These are phyloP conservation scores for Centropristis striata DNA, from an alignment of 2,113 vertebrate species.

Conservation along the genomic window DNA sequence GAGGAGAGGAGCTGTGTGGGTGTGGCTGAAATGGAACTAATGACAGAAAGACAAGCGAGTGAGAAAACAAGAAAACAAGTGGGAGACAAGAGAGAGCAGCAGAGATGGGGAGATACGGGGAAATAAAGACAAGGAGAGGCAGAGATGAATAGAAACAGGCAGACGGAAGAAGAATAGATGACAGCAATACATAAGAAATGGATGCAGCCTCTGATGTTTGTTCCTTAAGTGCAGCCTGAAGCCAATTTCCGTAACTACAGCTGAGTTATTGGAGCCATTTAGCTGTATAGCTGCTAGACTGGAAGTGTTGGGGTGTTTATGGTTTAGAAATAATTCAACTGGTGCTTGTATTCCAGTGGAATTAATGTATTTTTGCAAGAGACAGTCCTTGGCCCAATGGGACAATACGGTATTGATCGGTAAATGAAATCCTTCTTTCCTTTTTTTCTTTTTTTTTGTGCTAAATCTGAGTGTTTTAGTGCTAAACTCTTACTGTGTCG, in stretches of 20 bases:
- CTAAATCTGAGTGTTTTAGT: no score
- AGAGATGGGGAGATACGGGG: constrained; percentile 42
- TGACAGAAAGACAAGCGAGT: constrained; percentile 69
- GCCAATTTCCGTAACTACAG: constrained; percentile 27
- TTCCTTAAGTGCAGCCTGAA: constrained; percentile 43
- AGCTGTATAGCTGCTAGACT: constrained; percentile 6
- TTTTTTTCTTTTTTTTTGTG: no score
- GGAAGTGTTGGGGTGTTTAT: constrained; percentile 11
- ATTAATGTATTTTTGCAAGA: background rate
- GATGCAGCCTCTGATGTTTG: constrained; percentile 42
- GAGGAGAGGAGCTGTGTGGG: constrained; percentile 60
- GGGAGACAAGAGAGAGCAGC: constrained; percentile 49
- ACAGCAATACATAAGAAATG: constrained; percentile 36
- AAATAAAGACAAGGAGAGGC: constrained; percentile 45
- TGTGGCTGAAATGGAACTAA: constrained; percentile 76
- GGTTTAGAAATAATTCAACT: constrained; percentile 2
- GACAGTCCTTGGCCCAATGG: background rate
- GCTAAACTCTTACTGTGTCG: no score
- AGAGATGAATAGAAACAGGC: constrained; percentile 47
- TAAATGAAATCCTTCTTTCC: background rate
- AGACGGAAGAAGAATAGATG: constrained; percentile 36
- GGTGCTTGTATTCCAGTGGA: background rate
- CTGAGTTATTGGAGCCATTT: constrained; percentile 29
- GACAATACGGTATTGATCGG: no score
- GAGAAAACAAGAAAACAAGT: constrained; percentile 64